Conservation (phyloP, 2,113 vertebrate species). For the Hydropotes inermis region DNA sequence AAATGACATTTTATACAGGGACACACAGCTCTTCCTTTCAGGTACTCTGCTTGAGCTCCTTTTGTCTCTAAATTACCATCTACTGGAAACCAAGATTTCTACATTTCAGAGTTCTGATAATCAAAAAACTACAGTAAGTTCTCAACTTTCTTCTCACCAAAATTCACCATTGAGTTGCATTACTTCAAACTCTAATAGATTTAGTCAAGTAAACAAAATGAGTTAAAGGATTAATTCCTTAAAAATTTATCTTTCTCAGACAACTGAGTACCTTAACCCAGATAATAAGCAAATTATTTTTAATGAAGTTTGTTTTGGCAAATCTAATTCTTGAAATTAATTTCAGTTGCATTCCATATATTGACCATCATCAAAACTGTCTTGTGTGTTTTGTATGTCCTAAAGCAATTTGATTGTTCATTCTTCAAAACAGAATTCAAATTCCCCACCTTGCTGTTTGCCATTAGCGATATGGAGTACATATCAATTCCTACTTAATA, state of each 20-base stretch:
- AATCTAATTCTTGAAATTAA: conserved; percentile 33
- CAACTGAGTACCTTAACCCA: not conserved
- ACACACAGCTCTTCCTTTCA: not conserved
- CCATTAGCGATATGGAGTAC: not conserved
- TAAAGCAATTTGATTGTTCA: not conserved
- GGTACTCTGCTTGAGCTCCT: not conserved
- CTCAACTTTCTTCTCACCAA: not conserved
- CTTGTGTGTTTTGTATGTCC: not conserved
- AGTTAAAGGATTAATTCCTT: not conserved
- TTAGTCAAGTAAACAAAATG: not conserved
- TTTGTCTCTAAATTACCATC: conserved; percentile 3
- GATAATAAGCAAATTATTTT: not conserved
- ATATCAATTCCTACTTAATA: not conserved
- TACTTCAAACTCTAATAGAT: not conserved
- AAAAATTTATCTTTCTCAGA: not conserved
- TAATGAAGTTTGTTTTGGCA: not conserved
- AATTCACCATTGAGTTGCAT: not conserved
- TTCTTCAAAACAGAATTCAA: not conserved
- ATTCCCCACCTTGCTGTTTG: not conserved
- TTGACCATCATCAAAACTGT: not conserved
- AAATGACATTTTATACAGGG: not conserved
- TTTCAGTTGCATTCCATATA: not conserved
- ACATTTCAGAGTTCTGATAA: not conserved
- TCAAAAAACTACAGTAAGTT: not conserved
- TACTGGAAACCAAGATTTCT: not conserved